Evolutionary conservation across 2,797 vertebrate species (phyloP).

Genomic region (Steatocranus sp.): DNA sequence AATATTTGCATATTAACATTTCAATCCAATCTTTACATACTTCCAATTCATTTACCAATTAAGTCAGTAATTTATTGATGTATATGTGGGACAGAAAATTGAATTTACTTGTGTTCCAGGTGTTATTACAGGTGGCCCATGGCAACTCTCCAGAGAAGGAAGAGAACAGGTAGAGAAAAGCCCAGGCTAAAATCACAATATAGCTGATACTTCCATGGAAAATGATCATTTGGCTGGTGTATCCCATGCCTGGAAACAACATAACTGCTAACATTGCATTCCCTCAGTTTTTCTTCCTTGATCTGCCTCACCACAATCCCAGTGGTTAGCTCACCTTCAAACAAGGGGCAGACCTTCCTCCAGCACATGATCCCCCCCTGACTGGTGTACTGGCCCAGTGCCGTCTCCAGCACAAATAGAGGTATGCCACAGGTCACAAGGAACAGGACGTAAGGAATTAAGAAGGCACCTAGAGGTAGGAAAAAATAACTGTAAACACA

Average conservation of each 20-base stretch:
- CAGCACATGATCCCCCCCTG: conserved; percentile 75
- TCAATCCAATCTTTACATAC: neutral
- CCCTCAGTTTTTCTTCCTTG: fast-evolving
- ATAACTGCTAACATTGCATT: neutral
- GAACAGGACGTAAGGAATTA: conserved; percentile 74
- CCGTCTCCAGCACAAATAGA: conserved; percentile 71
- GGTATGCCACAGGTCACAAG: conserved; percentile 72
- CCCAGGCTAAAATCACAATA: conserved; percentile 69
- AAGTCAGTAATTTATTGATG: neutral
- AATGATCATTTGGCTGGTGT: conserved; percentile 60
- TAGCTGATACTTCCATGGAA: conserved; percentile 63
- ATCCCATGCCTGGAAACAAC: conserved; percentile 65
- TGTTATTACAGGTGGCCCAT: conserved; percentile 67
- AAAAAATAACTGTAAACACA: neutral
- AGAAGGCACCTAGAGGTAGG: conserved; percentile 68
- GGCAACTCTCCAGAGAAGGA: conserved; percentile 63
- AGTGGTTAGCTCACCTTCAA: conserved; percentile 62
- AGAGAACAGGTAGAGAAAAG: conserved; percentile 67
- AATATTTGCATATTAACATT: neutral
- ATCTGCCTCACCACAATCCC: neutral
- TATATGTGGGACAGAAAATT: neutral
- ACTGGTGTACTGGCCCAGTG: conserved; percentile 77
- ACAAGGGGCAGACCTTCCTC: conserved; percentile 74
- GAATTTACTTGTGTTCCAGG: conserved; percentile 64
- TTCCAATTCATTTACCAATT: neutral